phyloP scores from a whole-genome alignment of 2,113 vertebrate genomes.

The Paralichthys olivaceus region DNA sequence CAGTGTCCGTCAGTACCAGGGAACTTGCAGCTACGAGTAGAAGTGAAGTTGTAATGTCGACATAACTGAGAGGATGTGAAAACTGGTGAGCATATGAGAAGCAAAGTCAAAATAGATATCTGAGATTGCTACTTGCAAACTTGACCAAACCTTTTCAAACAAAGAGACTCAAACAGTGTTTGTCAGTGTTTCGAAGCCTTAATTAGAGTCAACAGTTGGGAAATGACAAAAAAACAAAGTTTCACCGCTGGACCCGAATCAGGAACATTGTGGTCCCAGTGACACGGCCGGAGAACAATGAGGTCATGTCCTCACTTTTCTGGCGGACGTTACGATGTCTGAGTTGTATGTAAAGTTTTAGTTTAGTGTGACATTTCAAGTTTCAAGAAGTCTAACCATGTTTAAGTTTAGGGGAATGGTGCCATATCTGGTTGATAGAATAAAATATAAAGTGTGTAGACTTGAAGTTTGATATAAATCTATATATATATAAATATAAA shows the following conservation, averaged over 20 bases:
- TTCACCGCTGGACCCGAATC: not conserved
- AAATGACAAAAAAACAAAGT: not conserved
- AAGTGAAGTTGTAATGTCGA: too few species aligned
- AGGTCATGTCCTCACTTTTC: constrained; percentile 4
- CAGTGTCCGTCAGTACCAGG: too few species aligned
- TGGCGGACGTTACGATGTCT: not conserved
- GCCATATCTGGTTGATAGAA: not conserved
- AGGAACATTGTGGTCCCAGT: not conserved
- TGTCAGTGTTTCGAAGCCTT: not conserved
- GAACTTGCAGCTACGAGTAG: not conserved
- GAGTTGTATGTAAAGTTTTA: not conserved
- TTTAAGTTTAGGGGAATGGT: not conserved
- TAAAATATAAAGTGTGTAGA: too few species aligned
- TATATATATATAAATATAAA: too few species aligned
- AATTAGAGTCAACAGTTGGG: not conserved
- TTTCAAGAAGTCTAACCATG: not conserved
- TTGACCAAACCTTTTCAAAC: not conserved
- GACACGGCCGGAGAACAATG: not conserved
- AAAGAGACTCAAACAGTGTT: not conserved
- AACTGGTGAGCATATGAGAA: not conserved
- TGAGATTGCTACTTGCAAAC: not conserved
- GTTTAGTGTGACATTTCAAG: not conserved
- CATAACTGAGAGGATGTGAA: not conserved
- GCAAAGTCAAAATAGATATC: not conserved
- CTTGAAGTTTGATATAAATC: too few species aligned